These are phyloP conservation scores for Plecotus auritus DNA, from an alignment of 2,113 vertebrate species.

Conservation along the genomic window DNA sequence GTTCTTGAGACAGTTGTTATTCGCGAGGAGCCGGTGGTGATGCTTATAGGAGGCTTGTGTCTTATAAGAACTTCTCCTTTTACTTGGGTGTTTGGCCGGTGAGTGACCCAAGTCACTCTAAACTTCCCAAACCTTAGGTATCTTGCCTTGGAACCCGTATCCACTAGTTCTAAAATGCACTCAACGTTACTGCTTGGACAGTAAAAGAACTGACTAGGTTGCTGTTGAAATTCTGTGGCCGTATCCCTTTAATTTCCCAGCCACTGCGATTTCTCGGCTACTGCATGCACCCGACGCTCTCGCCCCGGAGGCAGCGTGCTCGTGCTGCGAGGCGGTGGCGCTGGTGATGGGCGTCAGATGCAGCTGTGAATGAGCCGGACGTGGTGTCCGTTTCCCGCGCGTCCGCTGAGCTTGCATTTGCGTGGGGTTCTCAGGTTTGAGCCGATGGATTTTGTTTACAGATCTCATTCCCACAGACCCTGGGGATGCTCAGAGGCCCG, in stretches of 20 bases:
- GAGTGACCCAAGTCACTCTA: too few relatives aligned
- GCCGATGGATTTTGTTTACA: background rate
- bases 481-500: background rate
- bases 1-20: background rate
- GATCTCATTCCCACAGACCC: background rate
- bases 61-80: background rate
- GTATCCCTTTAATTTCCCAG: rapidly evolving
- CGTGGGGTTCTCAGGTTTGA: background rate
- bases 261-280: background rate
- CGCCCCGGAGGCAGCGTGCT: too few relatives aligned
- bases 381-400: rapidly evolving
- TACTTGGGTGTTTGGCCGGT: background rate
- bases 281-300: too few relatives aligned
- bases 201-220: background rate
- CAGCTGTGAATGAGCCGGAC: background rate
- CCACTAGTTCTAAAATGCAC: background rate
- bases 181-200: background rate
- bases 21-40: too few relatives aligned
- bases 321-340: rapidly evolving
- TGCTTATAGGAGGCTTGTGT: rapidly evolving
- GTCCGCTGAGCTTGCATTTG: too few relatives aligned
- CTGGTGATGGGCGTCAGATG: too few relatives aligned
- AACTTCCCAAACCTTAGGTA: background rate
- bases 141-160: too few relatives aligned
- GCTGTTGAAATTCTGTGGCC: background rate